A percentile compares a stretch with the other conserved stretches of the same genome.
Evolutionary conservation across 2,797 vertebrate species (phyloP).

Genomic region (Cyprinella venusta): DNA sequence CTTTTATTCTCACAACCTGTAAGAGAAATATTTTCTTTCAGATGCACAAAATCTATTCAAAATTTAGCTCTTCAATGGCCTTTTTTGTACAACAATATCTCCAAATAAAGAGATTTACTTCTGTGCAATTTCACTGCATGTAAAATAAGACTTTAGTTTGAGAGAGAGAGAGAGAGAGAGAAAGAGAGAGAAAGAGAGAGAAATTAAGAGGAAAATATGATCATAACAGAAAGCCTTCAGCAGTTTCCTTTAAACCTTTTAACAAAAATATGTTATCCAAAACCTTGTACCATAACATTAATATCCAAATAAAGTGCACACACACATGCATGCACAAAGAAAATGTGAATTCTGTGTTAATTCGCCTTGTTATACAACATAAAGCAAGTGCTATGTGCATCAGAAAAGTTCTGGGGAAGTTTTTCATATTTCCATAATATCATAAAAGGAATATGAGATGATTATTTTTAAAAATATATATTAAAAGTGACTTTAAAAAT

Average conservation of each 20-base stretch:
- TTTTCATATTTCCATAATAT: not conserved
- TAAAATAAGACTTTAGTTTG: constrained; percentile 27
- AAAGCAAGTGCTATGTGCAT: constrained; percentile 9
- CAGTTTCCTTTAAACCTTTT: not conserved
- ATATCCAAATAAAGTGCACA: constrained; percentile 48
- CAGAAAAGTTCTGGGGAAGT: not conserved
- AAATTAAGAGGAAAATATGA: not conserved
- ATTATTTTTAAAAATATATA: not conserved
- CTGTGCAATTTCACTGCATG: constrained; percentile 35
- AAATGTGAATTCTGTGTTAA: not conserved
- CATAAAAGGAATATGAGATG: not conserved
- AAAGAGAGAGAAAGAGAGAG: not conserved
- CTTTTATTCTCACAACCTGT: constrained; percentile 11
- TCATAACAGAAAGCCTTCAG: constrained; percentile 1
- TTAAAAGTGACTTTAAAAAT: not conserved
- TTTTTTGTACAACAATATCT: not conserved
- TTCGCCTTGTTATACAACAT: constrained; percentile 19
- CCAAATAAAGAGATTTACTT: not conserved
- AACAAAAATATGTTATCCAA: constrained; percentile 6
- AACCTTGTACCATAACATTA: not conserved
- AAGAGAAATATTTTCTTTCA: not conserved
- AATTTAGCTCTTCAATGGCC: constrained; percentile 1
- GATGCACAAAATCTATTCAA: constrained; percentile 12
- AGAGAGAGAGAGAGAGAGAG: not conserved
- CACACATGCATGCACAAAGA: too few relatives aligned